phyloP scores from a whole-genome alignment of 1,140 invertebrate genomes.

The Penaeus japonicus region DNA sequence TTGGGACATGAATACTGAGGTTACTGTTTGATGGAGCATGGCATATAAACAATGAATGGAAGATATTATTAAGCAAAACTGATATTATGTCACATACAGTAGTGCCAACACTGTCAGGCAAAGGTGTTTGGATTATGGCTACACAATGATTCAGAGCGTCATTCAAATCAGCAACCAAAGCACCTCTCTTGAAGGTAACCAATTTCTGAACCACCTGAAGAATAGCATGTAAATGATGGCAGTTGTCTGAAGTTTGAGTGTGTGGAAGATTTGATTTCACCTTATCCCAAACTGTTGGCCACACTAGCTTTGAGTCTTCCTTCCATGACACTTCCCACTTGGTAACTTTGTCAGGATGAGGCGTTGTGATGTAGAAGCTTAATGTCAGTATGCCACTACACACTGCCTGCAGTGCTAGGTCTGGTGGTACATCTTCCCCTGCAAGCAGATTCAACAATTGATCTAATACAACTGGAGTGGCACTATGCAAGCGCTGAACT shows the following conservation, averaged over 20 bases:
- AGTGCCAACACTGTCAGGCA: slow-evolving; percentile 23
- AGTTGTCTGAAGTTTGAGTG: neutral
- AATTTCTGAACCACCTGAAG: slow-evolving; percentile 24
- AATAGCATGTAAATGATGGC: slow-evolving; percentile 32
- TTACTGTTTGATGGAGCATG: neutral
- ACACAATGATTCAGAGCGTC: slow-evolving; percentile 18
- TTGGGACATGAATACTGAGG: neutral
- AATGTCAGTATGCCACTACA: neutral
- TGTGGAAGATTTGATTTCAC: neutral
- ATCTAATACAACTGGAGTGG: neutral
- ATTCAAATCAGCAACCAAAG: neutral
- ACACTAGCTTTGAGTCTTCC: slow-evolving; percentile 28
- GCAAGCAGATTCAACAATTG: slow-evolving; percentile 4
- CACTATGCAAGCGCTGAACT: slow-evolving; percentile 29
- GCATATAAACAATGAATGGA: neutral
- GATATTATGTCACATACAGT: slow-evolving; percentile 2
- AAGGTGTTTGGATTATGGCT: neutral
- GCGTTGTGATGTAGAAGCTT: slow-evolving; percentile 19
- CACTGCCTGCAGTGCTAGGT: neutral
- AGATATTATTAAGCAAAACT: slow-evolving; percentile 2
- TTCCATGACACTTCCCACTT: slow-evolving; percentile 23
- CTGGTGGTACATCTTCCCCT: neutral
- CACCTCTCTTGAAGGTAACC: slow-evolving; percentile 11
- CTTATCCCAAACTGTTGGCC: slow-evolving; percentile 20
- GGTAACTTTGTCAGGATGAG: slow-evolving; percentile 9